Evolutionary conservation across 2,797 vertebrate species (phyloP), one percentile per base, ranked within the genome.

Genomic region (Hippoglossus hippoglossus): DNA sequence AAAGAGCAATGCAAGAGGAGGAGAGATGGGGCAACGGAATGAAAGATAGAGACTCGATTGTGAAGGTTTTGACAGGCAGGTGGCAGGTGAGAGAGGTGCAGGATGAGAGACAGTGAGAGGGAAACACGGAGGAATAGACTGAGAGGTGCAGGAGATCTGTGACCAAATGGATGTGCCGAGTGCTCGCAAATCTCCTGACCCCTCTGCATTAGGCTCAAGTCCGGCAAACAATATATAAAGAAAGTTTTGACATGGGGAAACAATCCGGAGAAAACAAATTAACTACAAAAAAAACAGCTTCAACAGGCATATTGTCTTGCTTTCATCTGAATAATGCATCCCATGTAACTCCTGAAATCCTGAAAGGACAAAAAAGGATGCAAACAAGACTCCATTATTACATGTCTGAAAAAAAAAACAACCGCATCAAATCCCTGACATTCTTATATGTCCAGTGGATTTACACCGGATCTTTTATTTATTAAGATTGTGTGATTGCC

Each of bases 31-130:
- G 75, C 51, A n/a, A 65, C 21, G 51, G 63, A 73, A 67, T 22
- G 67, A 68, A 71, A 63, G 67, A 89, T 77, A 92, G 89, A 90
- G 61, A 83, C 67, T 71, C 63, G 28, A 85, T 89, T 92, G 91
- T 89, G 77, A 87, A 59, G 85, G 78, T 79, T 83, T 81, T 77
- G 84, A 89, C 78, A 62, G 85, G 79, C 90, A 88, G 92, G 83
- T 89, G 89, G 76, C 68, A 73, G 88, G 86, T 89, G 85, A 86
- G 84, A 61, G 79, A 78, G 87, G 75, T 82, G 84, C 79, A 51
- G 87, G 91, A 90, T 89, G 90, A 90, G 90, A 91, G 89, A 78
- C 72, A 51, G 78, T 1, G 25, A 68, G 62, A 52, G 55, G 51
- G 77, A 54, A 68, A 75, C 75, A 73, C 73, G 22, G 64, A 54